A percentile compares a stretch with the other conserved stretches of the same genome.
phyloP scores from a whole-genome alignment of 2,888 invertebrate species.

The Sphecodes monilicornis region DNA sequence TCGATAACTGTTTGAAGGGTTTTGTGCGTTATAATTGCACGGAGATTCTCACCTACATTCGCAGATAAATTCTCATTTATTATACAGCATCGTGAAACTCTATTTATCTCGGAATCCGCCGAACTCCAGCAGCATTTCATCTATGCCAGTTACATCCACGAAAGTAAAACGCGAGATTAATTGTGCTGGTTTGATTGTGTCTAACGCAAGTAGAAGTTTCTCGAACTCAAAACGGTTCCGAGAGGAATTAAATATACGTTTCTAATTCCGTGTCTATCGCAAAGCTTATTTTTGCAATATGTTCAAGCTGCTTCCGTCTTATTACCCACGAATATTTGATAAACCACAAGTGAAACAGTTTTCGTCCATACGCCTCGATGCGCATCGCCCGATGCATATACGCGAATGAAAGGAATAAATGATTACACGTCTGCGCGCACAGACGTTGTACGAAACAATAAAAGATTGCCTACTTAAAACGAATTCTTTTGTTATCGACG shows the following conservation, averaged over 20 bases:
- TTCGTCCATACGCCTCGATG: background rate
- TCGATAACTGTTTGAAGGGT: background rate
- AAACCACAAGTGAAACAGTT: background rate
- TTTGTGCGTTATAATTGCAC: background rate
- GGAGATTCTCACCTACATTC: background rate
- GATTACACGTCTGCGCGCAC: background rate
- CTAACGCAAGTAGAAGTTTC: background rate
- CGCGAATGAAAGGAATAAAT: background rate
- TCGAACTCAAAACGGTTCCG: background rate
- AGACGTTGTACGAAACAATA: background rate
- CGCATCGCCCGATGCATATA: background rate
- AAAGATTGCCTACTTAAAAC: background rate
- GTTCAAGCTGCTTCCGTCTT: background rate
- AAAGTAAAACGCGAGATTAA: slow-evolving; percentile 40
- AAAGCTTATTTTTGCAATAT: background rate
- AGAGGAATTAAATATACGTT: slow-evolving; percentile 12
- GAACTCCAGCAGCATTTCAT: slow-evolving; percentile 24
- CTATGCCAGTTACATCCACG: slow-evolving; percentile 18
- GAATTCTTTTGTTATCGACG: slow-evolving; percentile 4
- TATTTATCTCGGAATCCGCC: slow-evolving; percentile 10
- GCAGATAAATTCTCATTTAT: background rate
- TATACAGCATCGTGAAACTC: slow-evolving; percentile 5
- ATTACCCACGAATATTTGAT: slow-evolving; percentile 4
- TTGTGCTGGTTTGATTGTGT: slow-evolving; percentile 26
- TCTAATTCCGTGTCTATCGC: background rate